Base-by-base conservation (phyloP, 2,888 invertebrate genomes). In the Dromius quadrimaculatus region DNA sequence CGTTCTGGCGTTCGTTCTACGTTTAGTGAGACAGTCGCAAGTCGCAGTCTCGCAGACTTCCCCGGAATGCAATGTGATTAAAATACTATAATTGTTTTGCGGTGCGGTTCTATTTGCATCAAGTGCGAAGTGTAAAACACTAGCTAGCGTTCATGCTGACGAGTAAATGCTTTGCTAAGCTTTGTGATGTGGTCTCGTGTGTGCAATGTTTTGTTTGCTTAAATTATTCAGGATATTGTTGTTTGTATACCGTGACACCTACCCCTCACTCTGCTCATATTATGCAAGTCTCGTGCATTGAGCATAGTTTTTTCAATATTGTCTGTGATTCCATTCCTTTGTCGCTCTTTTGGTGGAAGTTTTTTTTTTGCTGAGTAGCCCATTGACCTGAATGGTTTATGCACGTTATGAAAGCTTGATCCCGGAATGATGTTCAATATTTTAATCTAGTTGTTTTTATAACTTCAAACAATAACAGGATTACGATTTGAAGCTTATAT, bases 11-110 rank as follows among this genome's bases (percentile, higher is more conserved):
- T 38, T 28, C 28, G 28, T 38, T 9, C 13, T n/a, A 38, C 38
- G 9, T n/a, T 38, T 3, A 9, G 32, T 32, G 9, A 38, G 38
- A 8, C 34, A 57, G 32, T 32, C 32, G 36, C 23, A 15, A 72
- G 73, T n/a, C n/a, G n/a, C n/a, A n/a, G n/a, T n/a, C n/a, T n/a
- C n/a, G 74, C 75, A 77, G 78, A 76, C 78, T 78, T 78, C 77
- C 75, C 76, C 79, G 78, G 79, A 81, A 80, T 81, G 79, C 79
- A 78, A 79, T 77, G 80, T 80, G 81, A 81, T 81, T 81, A 81
- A 80, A 80, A 81, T 80, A 80, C 80, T 81, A 81, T 80, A 81
- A 81, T 81, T 81, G 80, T 80, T 81, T 78, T 80, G 80, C 79
- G 80, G 80, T 78, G 78, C 79, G 23, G 54, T 68, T 59, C 68